Evolutionary conservation across 2,113 vertebrate genomes (phyloP), one percentile per base, ranked within the genome.

Genomic region (Glaucidium brasilianum): DNA sequence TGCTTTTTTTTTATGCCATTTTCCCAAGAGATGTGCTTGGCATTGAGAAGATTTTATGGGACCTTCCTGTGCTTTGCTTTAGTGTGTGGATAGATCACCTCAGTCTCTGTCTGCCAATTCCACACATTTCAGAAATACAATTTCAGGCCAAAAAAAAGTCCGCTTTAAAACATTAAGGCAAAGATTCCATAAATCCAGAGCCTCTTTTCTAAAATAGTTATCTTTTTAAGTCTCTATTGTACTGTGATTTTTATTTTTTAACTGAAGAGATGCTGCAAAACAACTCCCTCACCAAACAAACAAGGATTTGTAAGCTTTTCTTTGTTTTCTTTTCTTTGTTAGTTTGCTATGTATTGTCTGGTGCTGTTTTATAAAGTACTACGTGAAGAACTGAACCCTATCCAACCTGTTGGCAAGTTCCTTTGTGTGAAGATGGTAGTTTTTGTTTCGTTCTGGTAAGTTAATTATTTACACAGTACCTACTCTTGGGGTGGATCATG

Each of bases 261-360:
- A 21, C 47, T 62, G 11, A 69, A 58, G 34, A 50, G 22, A 15
- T 81, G 35, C 32, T 73, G 32, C 83, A 35, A 35, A 94, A 72
- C 34, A 85, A 23, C 16, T 60, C 27, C 34, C 8, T 77, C 23
- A 32, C 34, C 72, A 88, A 90, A 53, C 21, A 72, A 66, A 37
- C 29, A 56, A 22, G 43, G 16, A 69, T 23, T 93, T 80, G 55
- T 87, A 77, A 81, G n/a, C 20, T 81, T 85, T 80, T 47, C 16
- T 90, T 60, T 0, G 16, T 96, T 92, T 88, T 66, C 63, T 90
- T 78, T 85, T 85, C 47, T 77, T 45, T 97, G 71, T 88, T 93
- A 99, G 99, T 99, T 99, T 98, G 99, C 99, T 77, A 99, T 99
- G 99, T 99, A 99, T 96, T 99, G 99, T 95, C 98, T 99, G 90